phyloP scores from a whole-genome alignment of 2,888 invertebrate genomes.

The Erannis defoliaria region DNA sequence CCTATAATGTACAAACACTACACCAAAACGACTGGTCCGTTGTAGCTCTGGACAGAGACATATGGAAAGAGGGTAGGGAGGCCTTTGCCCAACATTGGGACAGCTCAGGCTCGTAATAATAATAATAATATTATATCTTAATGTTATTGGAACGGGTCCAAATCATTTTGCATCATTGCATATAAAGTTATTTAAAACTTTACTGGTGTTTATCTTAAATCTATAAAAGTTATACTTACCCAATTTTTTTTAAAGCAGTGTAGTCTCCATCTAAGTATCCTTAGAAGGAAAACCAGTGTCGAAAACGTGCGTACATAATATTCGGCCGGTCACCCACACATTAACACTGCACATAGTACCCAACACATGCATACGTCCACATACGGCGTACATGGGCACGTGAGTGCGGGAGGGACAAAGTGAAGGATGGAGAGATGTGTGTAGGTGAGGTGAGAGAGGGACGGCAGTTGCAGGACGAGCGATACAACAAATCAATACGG shows the following conservation, averaged over 20 bases:
- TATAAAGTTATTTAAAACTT: neutral
- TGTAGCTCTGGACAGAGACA: too few relatives aligned
- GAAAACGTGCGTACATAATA: slow-evolving; percentile 78
- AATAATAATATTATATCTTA: too few relatives aligned
- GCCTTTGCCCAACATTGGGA: too few relatives aligned
- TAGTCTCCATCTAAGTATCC: slow-evolving; percentile 46
- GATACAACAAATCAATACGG: slow-evolving; percentile 88
- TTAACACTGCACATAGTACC: slow-evolving; percentile 62
- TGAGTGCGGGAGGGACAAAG: slow-evolving; percentile 75
- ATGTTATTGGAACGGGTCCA: too few relatives aligned
- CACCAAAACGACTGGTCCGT: too few relatives aligned
- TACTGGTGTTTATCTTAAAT: neutral
- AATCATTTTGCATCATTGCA: neutral
- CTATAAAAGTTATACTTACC: neutral
- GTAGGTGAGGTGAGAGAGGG: slow-evolving; percentile 72
- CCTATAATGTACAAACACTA: too few relatives aligned
- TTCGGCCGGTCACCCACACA: slow-evolving; percentile 82
- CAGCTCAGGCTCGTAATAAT: too few relatives aligned
- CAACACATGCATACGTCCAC: slow-evolving; percentile 61
- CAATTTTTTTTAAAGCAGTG: slow-evolving; percentile 10
- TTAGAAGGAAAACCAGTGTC: slow-evolving; percentile 66
- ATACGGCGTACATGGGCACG: slow-evolving; percentile 75
- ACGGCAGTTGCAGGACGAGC: slow-evolving; percentile 84
- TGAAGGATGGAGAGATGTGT: slow-evolving; percentile 53
- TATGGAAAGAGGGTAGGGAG: too few relatives aligned